Evolutionary conservation across 2,888 invertebrate species (phyloP).

Genomic region (Lepidonotus clava): DNA sequence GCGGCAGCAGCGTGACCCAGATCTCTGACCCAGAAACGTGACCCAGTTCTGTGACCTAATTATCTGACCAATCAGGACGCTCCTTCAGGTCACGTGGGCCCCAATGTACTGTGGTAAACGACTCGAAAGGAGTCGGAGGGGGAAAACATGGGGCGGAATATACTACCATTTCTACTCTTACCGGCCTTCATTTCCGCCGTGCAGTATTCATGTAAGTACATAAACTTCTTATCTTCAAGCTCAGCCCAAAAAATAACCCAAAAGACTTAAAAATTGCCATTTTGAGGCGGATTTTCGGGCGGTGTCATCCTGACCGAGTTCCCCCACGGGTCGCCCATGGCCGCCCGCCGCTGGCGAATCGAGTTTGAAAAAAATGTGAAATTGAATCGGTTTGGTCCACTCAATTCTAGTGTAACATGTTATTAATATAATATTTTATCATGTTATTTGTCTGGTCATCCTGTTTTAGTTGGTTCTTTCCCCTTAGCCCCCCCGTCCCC

Average conservation of each 20-base stretch:
- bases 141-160: background rate
- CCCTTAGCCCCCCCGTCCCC: too few relatives aligned
- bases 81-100: background rate
- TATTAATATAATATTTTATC: too few relatives aligned
- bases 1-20: conserved; percentile 36
- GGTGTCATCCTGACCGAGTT: conserved; percentile 16
- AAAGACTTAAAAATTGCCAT: background rate
- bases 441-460: too few relatives aligned
- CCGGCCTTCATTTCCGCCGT: background rate
- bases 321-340: background rate
- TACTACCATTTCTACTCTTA: conserved; percentile 26
- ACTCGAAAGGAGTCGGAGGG: background rate
- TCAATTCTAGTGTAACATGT: too few relatives aligned
- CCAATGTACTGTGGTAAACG: background rate
- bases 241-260: background rate
- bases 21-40: background rate
- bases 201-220: background rate
- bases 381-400: too few relatives aligned
- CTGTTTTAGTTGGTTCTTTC: too few relatives aligned
- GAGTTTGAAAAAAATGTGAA: too few relatives aligned
- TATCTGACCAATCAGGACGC: conserved; percentile 2
- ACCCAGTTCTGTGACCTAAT: background rate
- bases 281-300: background rate
- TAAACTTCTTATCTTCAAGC: background rate
- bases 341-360: too few relatives aligned